Evolutionary conservation across 1,140 invertebrate species (phyloP), one percentile per base, ranked within the genome.

Genomic region (Bombus confusus): DNA sequence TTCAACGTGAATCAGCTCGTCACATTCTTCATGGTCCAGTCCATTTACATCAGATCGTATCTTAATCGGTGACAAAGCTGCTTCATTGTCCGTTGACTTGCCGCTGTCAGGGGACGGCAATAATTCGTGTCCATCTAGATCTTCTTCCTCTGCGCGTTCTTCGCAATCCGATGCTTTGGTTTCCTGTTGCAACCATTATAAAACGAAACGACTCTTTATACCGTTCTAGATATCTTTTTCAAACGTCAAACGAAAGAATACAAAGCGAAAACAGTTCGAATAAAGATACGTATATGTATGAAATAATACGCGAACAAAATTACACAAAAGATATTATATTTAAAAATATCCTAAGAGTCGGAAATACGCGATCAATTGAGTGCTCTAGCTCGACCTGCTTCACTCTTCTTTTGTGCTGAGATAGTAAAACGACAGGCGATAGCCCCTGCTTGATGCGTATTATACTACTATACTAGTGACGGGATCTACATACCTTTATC

Each of bases 1-100:
- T 64, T 94, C 93, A 64, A 94, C 91, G 83, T 94, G 92, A 76
- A 94, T 92, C 85, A 93, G 82, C 80, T 95, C 94, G 80, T 94
- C 94, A 78, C 92, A 93, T 74, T 95, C 93, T 57, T 94, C 93
- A 79, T 95, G 92, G 87, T 94, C 92, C 69, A 92, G 91, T 76
- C 93, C 94, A 74, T 94, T 93, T 59, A 93, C 91, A 78, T 91
- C 93, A 47, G 93, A 91, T 85, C 91, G 92, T 74, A 93, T 92
- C 92, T 95, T 95, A 86, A 94, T 94, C 64, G 94, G 93, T 71
- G 94, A 95, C 64, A 92, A 87, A 86, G 93, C 93, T 47, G 93
- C 93, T 85, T 95, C 95, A 87, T 95, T 95, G 88, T 95, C 94
- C 68, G 94, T 94, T 80, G 93, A 95, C 89, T 94, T 94, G 80